A percentile compares a stretch with the other conserved stretches of the same genome.
These are phyloP conservation scores for Chaetodon auriga DNA, from an alignment of 2,113 vertebrate species.

Conservation along the genomic window DNA sequence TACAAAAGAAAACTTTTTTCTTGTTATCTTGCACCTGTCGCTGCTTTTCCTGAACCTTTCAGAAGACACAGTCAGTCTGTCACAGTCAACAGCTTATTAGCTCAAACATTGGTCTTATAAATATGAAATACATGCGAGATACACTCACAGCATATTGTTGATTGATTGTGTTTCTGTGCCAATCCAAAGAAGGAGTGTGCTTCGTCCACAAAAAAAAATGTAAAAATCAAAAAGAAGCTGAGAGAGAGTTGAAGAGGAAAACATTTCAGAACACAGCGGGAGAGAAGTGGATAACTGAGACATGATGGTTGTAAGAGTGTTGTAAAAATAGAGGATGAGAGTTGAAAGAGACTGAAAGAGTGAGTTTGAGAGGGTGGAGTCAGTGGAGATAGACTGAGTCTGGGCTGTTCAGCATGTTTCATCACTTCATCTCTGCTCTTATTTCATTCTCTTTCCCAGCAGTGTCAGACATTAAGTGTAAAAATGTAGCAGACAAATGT, in stretches of 20 bases:
- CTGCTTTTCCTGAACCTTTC: neutral
- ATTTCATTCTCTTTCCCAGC: constrained; percentile 19
- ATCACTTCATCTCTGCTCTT: constrained; percentile 36
- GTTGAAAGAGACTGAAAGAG: constrained; percentile 56
- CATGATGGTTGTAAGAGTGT: constrained; percentile 18
- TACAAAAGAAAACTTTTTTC: neutral
- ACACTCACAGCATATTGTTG: neutral
- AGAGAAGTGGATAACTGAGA: constrained; percentile 39
- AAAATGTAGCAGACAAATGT: constrained; percentile 8
- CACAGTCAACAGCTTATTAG: neutral
- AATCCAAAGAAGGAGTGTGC: neutral
- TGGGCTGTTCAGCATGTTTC: constrained; percentile 34
- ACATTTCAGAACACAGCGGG: neutral
- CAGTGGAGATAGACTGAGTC: constrained; percentile 11
- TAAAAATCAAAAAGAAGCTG: neutral
- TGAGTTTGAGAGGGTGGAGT: constrained; percentile 16
- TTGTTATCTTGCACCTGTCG: neutral
- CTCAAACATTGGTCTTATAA: neutral
- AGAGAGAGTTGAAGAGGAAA: constrained; percentile 27
- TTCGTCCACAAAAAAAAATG: neutral
- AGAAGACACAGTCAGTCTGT: too few species aligned
- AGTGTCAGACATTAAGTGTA: neutral
- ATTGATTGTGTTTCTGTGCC: neutral
- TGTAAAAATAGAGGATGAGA: constrained; percentile 1
- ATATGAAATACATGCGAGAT: neutral